Conservation (phyloP, 2,797 vertebrate genomes). For the Chloroceryle amazona region DNA sequence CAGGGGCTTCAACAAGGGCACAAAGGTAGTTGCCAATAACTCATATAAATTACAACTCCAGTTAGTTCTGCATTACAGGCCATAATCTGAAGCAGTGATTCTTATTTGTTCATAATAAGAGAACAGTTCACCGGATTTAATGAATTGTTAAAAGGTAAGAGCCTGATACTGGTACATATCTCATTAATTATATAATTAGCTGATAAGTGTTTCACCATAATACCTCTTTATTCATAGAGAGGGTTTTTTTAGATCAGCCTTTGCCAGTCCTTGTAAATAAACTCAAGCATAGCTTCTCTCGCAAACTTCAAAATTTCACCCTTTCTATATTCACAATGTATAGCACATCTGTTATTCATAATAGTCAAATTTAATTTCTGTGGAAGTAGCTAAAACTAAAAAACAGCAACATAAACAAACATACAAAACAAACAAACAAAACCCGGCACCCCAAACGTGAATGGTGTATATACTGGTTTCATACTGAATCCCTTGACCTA, state of each 20-base stretch:
- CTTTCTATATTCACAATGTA: neutral
- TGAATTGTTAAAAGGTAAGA: neutral
- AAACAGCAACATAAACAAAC: rapidly evolving
- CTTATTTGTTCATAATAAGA: neutral
- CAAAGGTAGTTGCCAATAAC: neutral
- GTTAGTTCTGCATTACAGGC: neutral
- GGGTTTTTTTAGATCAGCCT: neutral
- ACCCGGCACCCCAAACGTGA: neutral
- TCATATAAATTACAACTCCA: neutral
- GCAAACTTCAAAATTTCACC: neutral
- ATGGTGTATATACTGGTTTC: rapidly evolving
- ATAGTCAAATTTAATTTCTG: neutral
- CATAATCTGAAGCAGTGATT: neutral
- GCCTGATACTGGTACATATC: neutral
- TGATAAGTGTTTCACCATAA: neutral
- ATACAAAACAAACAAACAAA: neutral
- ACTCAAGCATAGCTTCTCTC: neutral
- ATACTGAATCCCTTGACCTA: neutral
- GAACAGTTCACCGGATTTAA: neutral
- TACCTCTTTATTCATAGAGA: neutral
- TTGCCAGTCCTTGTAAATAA: neutral
- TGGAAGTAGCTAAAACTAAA: neutral
- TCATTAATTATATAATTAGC: neutral
- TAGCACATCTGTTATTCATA: neutral
- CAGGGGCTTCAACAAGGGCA: neutral